A percentile compares a stretch with the other conserved stretches of the same genome.
Conservation (phyloP, 2,888 invertebrate species). For the Diarsia brunnea region DNA sequence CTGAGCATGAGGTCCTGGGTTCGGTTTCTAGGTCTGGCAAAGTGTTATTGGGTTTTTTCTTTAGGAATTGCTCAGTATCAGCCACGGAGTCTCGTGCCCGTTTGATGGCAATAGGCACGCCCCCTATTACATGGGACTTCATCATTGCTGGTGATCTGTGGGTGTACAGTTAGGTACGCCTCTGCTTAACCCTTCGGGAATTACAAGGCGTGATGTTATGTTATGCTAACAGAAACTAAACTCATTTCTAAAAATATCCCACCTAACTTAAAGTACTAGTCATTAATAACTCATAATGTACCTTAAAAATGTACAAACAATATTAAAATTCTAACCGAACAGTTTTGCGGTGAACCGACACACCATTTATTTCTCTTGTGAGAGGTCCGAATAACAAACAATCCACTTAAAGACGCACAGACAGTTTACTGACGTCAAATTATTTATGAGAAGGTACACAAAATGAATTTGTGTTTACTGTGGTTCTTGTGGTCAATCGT, state of each 20-base stretch:
- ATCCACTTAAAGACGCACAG: constrained; percentile 30
- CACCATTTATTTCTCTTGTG: constrained; percentile 39
- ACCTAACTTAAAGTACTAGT: background rate
- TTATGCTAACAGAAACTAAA: too few species aligned
- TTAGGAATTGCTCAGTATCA: background rate
- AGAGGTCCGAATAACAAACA: constrained; percentile 21
- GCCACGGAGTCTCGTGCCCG: background rate
- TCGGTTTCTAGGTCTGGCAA: too few species aligned
- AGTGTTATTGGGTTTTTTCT: background rate
- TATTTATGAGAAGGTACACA: constrained; percentile 36
- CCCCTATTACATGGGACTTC: background rate
- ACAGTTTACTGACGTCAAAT: constrained; percentile 30
- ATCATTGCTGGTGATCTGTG: background rate
- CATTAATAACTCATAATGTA: background rate
- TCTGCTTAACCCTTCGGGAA: background rate
- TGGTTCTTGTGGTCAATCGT: constrained; percentile 3
- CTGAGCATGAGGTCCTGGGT: background rate
- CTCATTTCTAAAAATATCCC: background rate
- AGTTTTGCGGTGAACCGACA: constrained; percentile 45
- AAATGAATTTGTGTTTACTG: constrained; percentile 22
- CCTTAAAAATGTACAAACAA: constrained; percentile 14
- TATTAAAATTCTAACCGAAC: constrained; percentile 29
- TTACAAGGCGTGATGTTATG: too few species aligned
- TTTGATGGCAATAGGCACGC: background rate
- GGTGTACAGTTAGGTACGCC: background rate